These are phyloP conservation scores for Spinus olivaceus DNA, from an alignment of 2,797 vertebrate species.

Conservation along the genomic window DNA sequence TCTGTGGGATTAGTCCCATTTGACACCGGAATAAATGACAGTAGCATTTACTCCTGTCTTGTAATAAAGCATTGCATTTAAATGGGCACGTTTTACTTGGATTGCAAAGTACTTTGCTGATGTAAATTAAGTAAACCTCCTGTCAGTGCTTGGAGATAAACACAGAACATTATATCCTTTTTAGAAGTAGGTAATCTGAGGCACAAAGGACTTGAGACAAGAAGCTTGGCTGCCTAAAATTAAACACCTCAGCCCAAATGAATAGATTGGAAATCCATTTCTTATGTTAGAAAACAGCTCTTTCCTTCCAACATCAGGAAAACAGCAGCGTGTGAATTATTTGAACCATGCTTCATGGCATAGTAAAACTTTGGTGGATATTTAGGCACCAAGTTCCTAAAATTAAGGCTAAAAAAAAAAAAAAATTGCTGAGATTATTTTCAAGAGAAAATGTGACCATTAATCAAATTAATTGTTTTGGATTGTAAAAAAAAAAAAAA, in stretches of 20 bases:
- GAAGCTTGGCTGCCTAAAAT: slow-evolving; percentile 9
- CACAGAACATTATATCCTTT: background rate
- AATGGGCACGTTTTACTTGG: background rate
- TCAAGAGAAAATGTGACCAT: background rate
- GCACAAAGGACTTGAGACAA: background rate
- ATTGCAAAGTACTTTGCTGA: background rate
- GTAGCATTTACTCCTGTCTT: background rate
- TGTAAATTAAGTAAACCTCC: slow-evolving; percentile 2
- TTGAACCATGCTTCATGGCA: background rate
- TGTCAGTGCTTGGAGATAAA: background rate
- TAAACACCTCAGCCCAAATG: background rate
- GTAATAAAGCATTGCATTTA: background rate
- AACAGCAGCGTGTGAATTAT: background rate
- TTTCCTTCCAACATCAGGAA: background rate
- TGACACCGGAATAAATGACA: background rate
- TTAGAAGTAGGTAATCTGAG: background rate
- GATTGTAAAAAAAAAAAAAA: background rate
- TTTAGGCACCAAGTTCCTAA: background rate
- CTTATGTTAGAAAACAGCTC: background rate
- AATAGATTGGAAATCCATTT: background rate
- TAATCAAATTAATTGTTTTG: background rate
- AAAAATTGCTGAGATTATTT: background rate
- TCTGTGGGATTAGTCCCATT: background rate
- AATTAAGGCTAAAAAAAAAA: background rate
- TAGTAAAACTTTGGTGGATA: background rate